Evolutionary conservation across 2,797 vertebrate species (phyloP).

Genomic region (Pampus argenteus): DNA sequence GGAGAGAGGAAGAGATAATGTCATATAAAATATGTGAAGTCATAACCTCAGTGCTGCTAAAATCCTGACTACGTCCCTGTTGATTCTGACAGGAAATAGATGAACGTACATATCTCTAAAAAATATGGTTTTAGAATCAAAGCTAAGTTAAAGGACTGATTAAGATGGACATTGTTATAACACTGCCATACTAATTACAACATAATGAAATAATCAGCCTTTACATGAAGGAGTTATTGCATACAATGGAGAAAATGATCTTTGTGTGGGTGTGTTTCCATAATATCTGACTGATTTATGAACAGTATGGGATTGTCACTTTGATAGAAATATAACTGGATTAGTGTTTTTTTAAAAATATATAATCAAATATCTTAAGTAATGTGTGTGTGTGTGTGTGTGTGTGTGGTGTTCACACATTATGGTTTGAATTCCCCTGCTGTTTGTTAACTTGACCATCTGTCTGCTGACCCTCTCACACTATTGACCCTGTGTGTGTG

Average conservation of each 20-base stretch:
- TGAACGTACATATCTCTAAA: neutral
- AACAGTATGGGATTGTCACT: neutral
- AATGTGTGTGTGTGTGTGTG: too few species aligned
- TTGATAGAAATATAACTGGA: neutral
- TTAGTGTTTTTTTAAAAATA: neutral
- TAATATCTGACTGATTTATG: neutral
- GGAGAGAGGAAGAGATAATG: neutral
- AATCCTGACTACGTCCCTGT: neutral
- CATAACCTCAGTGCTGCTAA: neutral
- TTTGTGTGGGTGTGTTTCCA: neutral
- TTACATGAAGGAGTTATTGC: too few species aligned
- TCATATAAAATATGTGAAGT: neutral
- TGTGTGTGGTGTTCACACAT: constrained; percentile 12
- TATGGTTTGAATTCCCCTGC: constrained; percentile 36
- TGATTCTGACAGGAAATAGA: neutral
- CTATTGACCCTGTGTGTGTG: constrained; percentile 30
- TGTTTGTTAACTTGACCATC: constrained; percentile 61
- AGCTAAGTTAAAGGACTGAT: neutral
- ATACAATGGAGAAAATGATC: neutral
- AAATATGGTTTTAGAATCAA: neutral
- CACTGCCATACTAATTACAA: neutral
- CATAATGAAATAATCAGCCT: neutral
- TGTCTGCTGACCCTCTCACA: constrained; percentile 54
- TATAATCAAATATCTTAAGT: neutral
- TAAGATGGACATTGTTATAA: too few species aligned